A percentile compares a stretch with the other conserved stretches of the same genome.
Evolutionary conservation across 2,797 vertebrate genomes (phyloP).

Genomic region (Dicrostonyx torquatus): DNA sequence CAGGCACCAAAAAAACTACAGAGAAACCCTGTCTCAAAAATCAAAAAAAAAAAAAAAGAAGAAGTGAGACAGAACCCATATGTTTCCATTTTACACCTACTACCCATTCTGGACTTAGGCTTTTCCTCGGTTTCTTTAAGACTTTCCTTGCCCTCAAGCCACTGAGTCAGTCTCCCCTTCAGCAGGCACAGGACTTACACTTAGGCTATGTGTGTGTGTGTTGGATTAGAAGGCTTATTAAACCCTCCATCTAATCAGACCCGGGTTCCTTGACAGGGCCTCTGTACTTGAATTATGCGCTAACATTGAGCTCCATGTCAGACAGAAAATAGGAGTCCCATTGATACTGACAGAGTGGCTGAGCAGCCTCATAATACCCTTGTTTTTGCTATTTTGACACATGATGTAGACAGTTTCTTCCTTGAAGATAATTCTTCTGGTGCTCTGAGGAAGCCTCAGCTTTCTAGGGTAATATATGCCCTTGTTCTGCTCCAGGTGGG

Average conservation of each 20-base stretch:
- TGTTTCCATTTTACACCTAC: not conserved
- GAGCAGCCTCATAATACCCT: not conserved
- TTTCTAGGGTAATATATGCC: not conserved
- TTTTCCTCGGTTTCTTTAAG: not conserved
- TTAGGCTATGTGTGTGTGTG: not conserved
- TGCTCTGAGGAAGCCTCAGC: not conserved
- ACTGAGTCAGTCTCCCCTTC: not conserved
- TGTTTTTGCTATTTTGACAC: not conserved
- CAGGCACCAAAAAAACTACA: too few species aligned
- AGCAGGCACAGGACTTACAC: not conserved
- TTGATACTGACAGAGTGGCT: not conserved
- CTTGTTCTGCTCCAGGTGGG: constrained; percentile 88
- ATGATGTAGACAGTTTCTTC: not conserved
- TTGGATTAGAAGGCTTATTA: not conserved
- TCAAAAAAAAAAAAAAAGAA: too few species aligned
- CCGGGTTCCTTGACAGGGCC: not conserved
- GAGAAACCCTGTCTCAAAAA: too few species aligned
- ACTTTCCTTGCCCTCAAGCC: not conserved
- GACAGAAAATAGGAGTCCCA: not conserved
- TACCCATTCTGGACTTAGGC: not conserved
- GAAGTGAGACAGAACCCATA: not conserved
- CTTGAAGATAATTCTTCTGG: not conserved
- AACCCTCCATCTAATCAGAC: not conserved
- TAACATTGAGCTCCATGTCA: not conserved
- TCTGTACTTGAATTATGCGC: not conserved